Conservation (phyloP, 2,113 vertebrate species). For the Pygoscelis adeliae region DNA sequence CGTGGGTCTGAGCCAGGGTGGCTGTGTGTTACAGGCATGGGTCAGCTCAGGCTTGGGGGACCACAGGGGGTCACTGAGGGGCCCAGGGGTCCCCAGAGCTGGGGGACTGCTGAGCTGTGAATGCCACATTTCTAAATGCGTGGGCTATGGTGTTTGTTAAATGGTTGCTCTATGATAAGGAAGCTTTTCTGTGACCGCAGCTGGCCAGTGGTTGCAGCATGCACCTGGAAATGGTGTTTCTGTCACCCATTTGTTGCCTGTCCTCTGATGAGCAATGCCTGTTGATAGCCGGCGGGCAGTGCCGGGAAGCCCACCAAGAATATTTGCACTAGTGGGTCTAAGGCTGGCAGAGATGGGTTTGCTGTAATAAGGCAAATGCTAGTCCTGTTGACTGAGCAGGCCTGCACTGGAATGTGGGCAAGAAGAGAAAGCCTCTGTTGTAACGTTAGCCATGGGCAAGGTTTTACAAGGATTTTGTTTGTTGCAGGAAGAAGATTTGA, state of each 20-base stretch:
- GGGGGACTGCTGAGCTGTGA: background rate
- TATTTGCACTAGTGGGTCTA: background rate
- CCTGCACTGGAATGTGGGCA: background rate
- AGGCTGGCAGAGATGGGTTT: background rate
- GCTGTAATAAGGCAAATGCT: background rate
- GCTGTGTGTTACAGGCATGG: background rate
- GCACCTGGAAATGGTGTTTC: background rate
- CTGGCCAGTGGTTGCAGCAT: background rate
- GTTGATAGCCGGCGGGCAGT: background rate
- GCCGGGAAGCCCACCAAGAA: background rate
- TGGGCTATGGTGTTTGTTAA: background rate
- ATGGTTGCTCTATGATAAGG: background rate
- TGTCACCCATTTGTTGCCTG: background rate
- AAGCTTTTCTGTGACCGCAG: background rate
- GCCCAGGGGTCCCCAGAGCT: background rate
- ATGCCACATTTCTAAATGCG: background rate
- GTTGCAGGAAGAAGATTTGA: background rate
- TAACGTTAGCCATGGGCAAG: background rate
- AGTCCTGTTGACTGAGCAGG: background rate
- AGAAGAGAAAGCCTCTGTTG: background rate
- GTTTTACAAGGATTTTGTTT: background rate
- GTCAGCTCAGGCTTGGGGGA: background rate
- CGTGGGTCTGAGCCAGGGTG: background rate
- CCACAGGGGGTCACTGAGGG: rapidly evolving
- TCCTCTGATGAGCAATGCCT: background rate